Conservation (phyloP, 1,140 invertebrate genomes). For the Gryllus bimaculatus region DNA sequence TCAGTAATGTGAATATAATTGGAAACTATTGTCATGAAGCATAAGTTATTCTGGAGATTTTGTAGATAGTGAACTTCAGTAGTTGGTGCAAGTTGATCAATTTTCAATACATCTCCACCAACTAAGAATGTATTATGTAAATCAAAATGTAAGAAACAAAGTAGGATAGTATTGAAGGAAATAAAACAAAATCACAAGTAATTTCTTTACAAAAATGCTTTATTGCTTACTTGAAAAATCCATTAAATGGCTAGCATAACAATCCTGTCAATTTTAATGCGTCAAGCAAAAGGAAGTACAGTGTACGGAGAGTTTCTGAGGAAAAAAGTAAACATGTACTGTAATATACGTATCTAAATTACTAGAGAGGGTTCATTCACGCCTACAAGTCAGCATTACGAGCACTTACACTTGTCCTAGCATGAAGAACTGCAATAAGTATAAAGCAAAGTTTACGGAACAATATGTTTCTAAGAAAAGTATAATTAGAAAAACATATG, state of each 20-base stretch:
- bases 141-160: neutral
- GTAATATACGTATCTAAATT: neutral
- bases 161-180: neutral
- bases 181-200: neutral
- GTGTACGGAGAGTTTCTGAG: neutral
- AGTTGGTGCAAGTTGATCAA: too few species aligned
- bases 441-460: neutral
- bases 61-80: too few species aligned
- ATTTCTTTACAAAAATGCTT: neutral
- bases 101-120: too few species aligned
- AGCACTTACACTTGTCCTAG: neutral
- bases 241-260: neutral
- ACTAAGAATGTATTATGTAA: too few species aligned
- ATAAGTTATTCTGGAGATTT: too few species aligned
- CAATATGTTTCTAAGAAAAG: neutral
- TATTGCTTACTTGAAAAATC: neutral
- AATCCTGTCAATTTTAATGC: neutral
- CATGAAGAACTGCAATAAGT: neutral
- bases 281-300: neutral
- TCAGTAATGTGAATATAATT: too few species aligned
- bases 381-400: neutral
- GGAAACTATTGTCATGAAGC: too few species aligned
- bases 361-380: neutral
- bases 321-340: neutral
- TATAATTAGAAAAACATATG: neutral